Evolutionary conservation across 2,113 vertebrate genomes (phyloP).

Genomic region (Neofelis nebulosa): DNA sequence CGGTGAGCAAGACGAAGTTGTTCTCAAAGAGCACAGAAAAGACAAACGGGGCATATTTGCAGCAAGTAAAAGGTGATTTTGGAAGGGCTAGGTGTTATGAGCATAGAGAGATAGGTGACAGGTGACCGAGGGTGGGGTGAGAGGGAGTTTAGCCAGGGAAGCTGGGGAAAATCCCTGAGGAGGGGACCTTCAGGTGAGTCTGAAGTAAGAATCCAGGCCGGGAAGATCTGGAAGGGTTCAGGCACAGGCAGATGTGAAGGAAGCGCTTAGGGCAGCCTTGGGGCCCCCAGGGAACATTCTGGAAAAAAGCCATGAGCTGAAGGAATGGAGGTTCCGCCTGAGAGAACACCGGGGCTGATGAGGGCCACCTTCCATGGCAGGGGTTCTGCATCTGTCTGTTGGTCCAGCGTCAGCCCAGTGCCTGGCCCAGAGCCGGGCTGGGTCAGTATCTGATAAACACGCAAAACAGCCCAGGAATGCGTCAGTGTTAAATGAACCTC

Average conservation of each 20-base stretch:
- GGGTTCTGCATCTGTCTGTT: neutral
- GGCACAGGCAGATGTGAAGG: neutral
- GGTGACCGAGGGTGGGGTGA: neutral
- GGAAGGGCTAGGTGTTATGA: no score
- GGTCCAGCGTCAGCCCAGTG: neutral
- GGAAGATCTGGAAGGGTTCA: neutral
- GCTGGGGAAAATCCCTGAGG: neutral
- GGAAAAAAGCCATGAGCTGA: neutral
- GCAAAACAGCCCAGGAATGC: neutral
- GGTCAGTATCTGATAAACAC: neutral
- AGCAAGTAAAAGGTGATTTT: neutral
- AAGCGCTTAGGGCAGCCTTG: neutral
- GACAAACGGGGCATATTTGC: neutral
- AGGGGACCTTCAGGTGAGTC: neutral
- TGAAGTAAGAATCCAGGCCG: neutral
- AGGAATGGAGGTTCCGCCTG: rapidly evolving
- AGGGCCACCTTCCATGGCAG: neutral
- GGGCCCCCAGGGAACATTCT: neutral
- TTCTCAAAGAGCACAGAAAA: neutral
- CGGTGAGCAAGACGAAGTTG: neutral
- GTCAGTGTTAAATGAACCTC: neutral
- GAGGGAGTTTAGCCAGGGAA: neutral
- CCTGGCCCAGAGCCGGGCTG: neutral
- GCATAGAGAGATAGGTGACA: neutral
- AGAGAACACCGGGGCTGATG: rapidly evolving